A percentile compares a stretch with the other conserved stretches of the same genome.
Evolutionary conservation across 1,140 invertebrate species (phyloP).

Genomic region (Drosophila serrata): DNA sequence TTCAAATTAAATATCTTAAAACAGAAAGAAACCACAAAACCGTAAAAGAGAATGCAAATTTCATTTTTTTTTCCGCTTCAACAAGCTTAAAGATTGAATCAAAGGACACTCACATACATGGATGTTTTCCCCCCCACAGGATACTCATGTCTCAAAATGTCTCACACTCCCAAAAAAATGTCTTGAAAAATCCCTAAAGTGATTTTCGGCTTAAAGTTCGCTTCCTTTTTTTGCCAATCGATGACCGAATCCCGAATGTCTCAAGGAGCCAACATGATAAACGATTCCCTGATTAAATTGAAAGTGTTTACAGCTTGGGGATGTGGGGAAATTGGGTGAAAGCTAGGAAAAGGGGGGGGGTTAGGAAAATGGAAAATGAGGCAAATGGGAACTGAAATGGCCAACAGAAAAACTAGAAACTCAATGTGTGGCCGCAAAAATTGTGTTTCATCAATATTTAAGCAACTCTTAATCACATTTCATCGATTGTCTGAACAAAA

Average conservation of each 20-base stretch:
- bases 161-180: not conserved
- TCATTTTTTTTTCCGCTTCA: not conserved
- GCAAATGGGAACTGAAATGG: not conserved
- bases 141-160: slow-evolving; percentile 2
- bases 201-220: slow-evolving; percentile 33
- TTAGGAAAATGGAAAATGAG: not conserved
- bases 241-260: slow-evolving; percentile 6
- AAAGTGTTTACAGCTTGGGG: slow-evolving; percentile 23
- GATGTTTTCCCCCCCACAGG: not conserved
- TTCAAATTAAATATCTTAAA: slow-evolving; percentile 17
- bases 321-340: not conserved
- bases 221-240: slow-evolving; percentile 3
- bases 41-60: not conserved
- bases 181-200: slow-evolving; percentile 24
- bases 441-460: slow-evolving; percentile 3
- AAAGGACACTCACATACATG: not conserved
- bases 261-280: slow-evolving; percentile 16
- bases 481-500: slow-evolving; percentile 24
- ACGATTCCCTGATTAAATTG: slow-evolving; percentile 27
- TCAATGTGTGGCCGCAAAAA: not conserved
- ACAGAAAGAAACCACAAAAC: not conserved
- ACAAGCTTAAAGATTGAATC: slow-evolving; percentile 12
- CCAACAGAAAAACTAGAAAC: not conserved
- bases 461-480: slow-evolving; percentile 12
- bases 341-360: not conserved